These are phyloP conservation scores for Oceanodroma tethys DNA, from an alignment of 2,113 vertebrate species.

Conservation along the genomic window DNA sequence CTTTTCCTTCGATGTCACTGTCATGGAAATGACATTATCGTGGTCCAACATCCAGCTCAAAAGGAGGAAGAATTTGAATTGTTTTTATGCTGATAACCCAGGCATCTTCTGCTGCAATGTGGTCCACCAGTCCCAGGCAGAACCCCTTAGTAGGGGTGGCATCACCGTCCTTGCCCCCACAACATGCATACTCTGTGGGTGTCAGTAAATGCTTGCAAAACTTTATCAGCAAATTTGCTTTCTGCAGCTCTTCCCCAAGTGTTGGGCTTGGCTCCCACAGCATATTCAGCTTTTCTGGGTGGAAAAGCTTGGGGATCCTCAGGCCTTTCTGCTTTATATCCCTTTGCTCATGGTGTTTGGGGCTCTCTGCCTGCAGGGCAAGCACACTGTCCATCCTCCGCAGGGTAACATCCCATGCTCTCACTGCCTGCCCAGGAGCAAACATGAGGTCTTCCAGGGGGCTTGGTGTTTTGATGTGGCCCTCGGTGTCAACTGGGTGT, in stretches of 20 bases:
- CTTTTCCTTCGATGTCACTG: not conserved
- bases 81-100: not conserved
- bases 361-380: not conserved
- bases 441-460: not conserved
- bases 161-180: not conserved
- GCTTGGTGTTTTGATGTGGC: not conserved
- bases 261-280: not conserved
- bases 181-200: not conserved
- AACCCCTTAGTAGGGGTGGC: not conserved
- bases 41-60: not conserved
- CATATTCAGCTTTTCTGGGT: not conserved
- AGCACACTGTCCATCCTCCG: not conserved
- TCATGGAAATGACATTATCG: not conserved
- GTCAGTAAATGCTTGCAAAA: not conserved
- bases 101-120: not conserved
- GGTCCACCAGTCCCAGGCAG: not conserved
- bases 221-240: not conserved
- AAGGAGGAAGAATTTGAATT: not conserved
- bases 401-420: not conserved
- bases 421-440: not conserved
- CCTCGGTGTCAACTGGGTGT: not conserved
- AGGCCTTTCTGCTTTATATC: not conserved
- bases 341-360: not conserved
- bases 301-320: not conserved
- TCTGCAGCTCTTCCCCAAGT: not conserved